phyloP scores from a whole-genome alignment of 2,888 invertebrate genomes.

The Platycheirus albimanus region DNA sequence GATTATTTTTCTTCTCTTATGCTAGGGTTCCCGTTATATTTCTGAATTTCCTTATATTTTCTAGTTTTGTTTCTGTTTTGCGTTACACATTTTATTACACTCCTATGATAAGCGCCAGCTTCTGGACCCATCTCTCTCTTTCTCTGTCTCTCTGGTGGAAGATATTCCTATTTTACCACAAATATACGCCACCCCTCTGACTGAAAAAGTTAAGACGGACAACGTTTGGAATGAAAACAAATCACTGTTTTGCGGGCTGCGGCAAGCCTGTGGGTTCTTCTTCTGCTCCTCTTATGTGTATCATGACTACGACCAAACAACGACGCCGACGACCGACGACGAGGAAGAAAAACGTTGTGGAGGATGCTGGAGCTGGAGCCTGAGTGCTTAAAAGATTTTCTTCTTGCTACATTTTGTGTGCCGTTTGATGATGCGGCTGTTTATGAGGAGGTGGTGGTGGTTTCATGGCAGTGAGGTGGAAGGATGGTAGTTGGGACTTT shows the following conservation, averaged over 20 bases:
- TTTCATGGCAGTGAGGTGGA: no score
- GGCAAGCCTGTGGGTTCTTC: slow-evolving; percentile 52
- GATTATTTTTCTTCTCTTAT: slow-evolving; percentile 48
- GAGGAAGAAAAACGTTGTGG: slow-evolving; percentile 16
- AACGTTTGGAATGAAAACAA: slow-evolving; percentile 68
- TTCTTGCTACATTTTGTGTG: no score
- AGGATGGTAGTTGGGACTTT: no score
- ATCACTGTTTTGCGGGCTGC: slow-evolving; percentile 52
- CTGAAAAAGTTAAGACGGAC: slow-evolving; percentile 60
- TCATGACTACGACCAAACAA: slow-evolving; percentile 25
- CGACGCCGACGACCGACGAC: slow-evolving; percentile 26
- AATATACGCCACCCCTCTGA: no score
- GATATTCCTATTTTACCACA: no score
- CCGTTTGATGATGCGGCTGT: no score
- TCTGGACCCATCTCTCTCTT: no score
- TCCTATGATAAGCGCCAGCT: no score
- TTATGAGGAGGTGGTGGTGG: no score
- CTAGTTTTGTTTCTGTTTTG: no score
- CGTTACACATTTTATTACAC: slow-evolving; percentile 58
- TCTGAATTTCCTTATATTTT: slow-evolving; percentile 16
- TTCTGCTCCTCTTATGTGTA: slow-evolving; percentile 52
- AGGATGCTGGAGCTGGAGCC: slow-evolving; percentile 32
- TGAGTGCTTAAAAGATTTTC: no score
- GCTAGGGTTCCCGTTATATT: slow-evolving; percentile 31
- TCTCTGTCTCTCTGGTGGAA: no score